Conservation (phyloP, 2,888 invertebrate species). For the Phyllotreta cruciferae region DNA sequence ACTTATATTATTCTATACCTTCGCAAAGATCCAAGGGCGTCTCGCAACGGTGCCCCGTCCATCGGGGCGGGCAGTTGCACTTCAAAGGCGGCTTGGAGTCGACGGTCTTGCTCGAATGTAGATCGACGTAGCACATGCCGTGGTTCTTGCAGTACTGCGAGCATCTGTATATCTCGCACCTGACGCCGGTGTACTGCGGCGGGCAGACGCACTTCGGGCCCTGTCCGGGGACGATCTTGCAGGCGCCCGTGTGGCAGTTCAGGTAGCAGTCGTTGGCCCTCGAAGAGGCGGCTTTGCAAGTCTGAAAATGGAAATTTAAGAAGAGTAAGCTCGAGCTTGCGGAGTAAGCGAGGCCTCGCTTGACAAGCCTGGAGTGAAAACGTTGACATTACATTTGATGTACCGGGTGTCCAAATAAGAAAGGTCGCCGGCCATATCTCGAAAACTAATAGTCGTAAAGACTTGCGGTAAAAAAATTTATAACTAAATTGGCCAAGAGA, state of each 20-base stretch:
- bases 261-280: conserved; percentile 60
- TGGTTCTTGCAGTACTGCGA: conserved; percentile 72
- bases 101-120: conserved; percentile 45
- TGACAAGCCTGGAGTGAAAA: too few species aligned
- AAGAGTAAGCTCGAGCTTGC: neutral
- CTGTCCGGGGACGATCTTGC: conserved; percentile 62
- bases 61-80: conserved; percentile 69
- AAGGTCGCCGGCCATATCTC: too few species aligned
- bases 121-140: conserved; percentile 64
- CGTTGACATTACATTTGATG: too few species aligned
- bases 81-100: conserved; percentile 53
- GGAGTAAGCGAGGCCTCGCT: too few species aligned
- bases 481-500: too few species aligned
- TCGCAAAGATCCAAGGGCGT: conserved; percentile 66
- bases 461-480: too few species aligned
- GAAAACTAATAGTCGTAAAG: too few species aligned
- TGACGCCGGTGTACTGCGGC: conserved; percentile 69
- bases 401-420: too few species aligned
- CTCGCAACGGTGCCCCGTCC: conserved; percentile 72
- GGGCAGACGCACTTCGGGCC: conserved; percentile 71
- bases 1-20: too few species aligned
- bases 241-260: conserved; percentile 69
- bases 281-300: conserved; percentile 51
- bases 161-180: conserved; percentile 74
- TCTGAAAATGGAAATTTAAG: conserved; percentile 52